Conservation (phyloP, 2,113 vertebrate species). For the Dromaius novaehollandiae region DNA sequence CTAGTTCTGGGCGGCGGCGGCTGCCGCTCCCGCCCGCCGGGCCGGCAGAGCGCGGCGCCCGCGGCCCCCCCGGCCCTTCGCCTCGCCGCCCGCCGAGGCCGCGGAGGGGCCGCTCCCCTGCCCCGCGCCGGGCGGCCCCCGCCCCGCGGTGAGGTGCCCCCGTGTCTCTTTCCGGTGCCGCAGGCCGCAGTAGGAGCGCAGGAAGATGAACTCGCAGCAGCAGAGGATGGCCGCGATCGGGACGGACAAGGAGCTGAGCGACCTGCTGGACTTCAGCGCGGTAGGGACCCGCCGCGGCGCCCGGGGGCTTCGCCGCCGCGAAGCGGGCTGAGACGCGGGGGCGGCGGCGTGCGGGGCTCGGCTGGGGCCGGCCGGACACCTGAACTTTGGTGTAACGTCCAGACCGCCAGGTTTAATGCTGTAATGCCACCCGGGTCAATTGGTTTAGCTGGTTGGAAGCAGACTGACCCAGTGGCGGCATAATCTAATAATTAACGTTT, state of each 20-base stretch:
- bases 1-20: background rate
- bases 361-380: slow-evolving; percentile 65
- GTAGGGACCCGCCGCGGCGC: slow-evolving; percentile 69
- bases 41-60: background rate
- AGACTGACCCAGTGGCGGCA: slow-evolving; percentile 51
- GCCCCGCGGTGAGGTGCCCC: background rate
- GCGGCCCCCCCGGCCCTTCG: background rate
- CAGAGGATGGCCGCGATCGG: slow-evolving; percentile 99
- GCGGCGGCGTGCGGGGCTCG: slow-evolving; percentile 23
- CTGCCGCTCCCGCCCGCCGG: background rate
- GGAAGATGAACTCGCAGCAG: slow-evolving; percentile 96
- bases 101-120: too few relatives aligned
- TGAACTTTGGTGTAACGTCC: slow-evolving; percentile 81
- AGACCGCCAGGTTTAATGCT: slow-evolving; percentile 75
- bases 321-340: background rate
- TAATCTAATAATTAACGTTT: slow-evolving; percentile 53
- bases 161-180: slow-evolving; percentile 56
- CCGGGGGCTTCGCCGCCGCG: too few relatives aligned
- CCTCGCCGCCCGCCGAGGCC: too few relatives aligned
- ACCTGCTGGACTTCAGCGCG: slow-evolving; percentile 99
- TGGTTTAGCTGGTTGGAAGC: slow-evolving; percentile 70
- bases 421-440: slow-evolving; percentile 73
- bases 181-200: slow-evolving; percentile 83
- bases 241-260: slow-evolving; percentile 99
- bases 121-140: too few relatives aligned